Conservation (phyloP, 2,797 vertebrate species). For the Myoxocephalus aenaeus region DNA sequence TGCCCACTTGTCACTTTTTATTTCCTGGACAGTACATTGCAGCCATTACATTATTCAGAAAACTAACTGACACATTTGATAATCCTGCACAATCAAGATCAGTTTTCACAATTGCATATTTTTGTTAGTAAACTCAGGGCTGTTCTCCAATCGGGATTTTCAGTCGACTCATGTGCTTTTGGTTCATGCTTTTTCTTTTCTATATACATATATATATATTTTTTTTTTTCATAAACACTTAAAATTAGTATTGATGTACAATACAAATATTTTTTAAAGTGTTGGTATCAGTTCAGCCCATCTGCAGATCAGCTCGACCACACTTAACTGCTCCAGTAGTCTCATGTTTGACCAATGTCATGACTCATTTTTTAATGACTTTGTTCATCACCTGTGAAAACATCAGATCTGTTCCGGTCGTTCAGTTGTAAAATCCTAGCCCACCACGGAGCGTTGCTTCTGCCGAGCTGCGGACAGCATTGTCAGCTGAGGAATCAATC, state of each 20-base stretch:
- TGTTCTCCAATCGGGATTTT: neutral
- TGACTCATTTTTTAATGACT: neutral
- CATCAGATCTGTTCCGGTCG: neutral
- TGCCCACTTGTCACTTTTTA: conserved; percentile 4
- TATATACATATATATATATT: neutral
- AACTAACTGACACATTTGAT: conserved; percentile 2
- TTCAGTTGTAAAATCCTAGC: neutral
- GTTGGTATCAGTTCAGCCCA: no score
- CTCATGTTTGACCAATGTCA: no score
- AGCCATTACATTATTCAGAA: neutral
- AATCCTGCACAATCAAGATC: neutral
- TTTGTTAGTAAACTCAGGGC: neutral
- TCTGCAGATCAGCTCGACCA: no score
- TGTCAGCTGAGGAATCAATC: neutral
- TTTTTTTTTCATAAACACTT: neutral
- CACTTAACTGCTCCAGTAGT: no score
- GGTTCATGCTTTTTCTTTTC: neutral
- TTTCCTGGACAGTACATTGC: neutral
- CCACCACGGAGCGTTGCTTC: fast-evolving
- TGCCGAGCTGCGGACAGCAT: neutral
- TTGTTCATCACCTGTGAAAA: neutral
- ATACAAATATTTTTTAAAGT: neutral
- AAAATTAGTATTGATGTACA: neutral
- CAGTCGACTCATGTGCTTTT: neutral
- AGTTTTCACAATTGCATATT: conserved; percentile 1